Evolutionary conservation across 2,888 invertebrate genomes (phyloP).

Genomic region (Drosophila ezoana): DNA sequence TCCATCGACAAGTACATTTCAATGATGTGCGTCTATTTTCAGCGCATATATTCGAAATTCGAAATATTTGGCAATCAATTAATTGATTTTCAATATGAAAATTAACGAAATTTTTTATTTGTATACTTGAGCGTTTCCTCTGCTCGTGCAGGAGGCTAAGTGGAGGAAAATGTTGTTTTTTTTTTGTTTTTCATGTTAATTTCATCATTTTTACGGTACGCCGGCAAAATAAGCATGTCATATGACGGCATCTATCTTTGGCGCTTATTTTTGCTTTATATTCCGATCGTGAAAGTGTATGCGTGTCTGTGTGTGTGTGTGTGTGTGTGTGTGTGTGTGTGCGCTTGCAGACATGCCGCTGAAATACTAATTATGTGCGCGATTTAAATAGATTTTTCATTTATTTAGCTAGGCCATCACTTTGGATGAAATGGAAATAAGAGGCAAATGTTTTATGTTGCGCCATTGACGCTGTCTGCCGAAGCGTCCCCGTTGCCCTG

Average conservation of each 20-base stretch:
- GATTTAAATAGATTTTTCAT: conserved; percentile 81
- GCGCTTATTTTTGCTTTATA: conserved; percentile 55
- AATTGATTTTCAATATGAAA: conserved; percentile 72
- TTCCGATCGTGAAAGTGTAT: conserved; percentile 3
- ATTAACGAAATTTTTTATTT: conserved; percentile 35
- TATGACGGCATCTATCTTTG: conserved; percentile 65
- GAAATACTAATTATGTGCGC: conserved; percentile 82
- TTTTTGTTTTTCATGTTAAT: conserved; percentile 66
- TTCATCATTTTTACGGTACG: conserved; percentile 73
- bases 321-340: conserved; percentile 30
- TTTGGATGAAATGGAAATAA: conserved; percentile 70
- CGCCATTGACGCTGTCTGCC: conserved; percentile 60
- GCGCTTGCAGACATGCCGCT: conserved; percentile 67
- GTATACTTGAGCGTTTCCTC: conserved; percentile 58
- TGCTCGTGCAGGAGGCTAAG: conserved; percentile 13
- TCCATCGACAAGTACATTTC: conserved; percentile 67
- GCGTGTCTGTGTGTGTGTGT: conserved; percentile 7
- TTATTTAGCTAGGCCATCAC: conserved; percentile 78
- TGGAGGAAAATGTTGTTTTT: conserved; percentile 17
- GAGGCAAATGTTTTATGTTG: conserved; percentile 79
- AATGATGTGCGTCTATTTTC: conserved; percentile 50
- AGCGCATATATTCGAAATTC: conserved; percentile 26
- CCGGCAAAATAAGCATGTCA: conserved; percentile 74
- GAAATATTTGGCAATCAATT: conserved; percentile 75
- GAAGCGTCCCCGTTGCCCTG: conserved; percentile 13